Evolutionary conservation across 1,140 invertebrate species (phyloP).

Genomic region (Plectrocnemia conspersa): DNA sequence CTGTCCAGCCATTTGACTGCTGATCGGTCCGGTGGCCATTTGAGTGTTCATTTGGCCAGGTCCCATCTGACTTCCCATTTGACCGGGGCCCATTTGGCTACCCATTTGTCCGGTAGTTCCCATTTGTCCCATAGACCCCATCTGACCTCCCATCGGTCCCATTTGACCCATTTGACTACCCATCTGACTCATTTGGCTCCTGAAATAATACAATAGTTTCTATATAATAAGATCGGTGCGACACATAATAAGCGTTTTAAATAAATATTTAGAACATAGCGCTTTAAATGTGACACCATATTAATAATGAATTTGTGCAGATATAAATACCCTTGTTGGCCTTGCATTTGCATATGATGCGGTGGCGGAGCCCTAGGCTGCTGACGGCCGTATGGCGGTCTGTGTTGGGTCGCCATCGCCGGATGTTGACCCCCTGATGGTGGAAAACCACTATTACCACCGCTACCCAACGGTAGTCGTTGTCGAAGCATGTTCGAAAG

Average conservation of each 20-base stretch:
- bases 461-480: conserved; percentile 49
- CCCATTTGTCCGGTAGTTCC: conserved; percentile 42
- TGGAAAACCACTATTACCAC: conserved; percentile 44
- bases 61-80: conserved; percentile 43
- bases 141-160: conserved; percentile 42
- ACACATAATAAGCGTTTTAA: too few relatives aligned
- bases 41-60: conserved; percentile 44
- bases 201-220: neutral
- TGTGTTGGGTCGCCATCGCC: conserved; percentile 16
- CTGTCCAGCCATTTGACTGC: conserved; percentile 29
- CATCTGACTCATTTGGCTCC: conserved; percentile 34
- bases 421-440: conserved; percentile 40
- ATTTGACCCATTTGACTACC: conserved; percentile 47
- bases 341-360: conserved; percentile 32
- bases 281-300: too few relatives aligned
- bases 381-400: conserved; percentile 24
- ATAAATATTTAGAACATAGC: too few relatives aligned
- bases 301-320: neutral
- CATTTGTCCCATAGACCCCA: conserved; percentile 48
- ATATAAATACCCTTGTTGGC: conserved; percentile 26
- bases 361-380: conserved; percentile 31
- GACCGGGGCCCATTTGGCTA: conserved; percentile 43
- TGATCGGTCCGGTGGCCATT: conserved; percentile 41
- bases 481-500: conserved; percentile 79
- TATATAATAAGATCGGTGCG: neutral